Evolutionary conservation across 2,888 invertebrate genomes (phyloP), one percentile per base, ranked within the genome.

Genomic region (Maniola hyperantus): DNA sequence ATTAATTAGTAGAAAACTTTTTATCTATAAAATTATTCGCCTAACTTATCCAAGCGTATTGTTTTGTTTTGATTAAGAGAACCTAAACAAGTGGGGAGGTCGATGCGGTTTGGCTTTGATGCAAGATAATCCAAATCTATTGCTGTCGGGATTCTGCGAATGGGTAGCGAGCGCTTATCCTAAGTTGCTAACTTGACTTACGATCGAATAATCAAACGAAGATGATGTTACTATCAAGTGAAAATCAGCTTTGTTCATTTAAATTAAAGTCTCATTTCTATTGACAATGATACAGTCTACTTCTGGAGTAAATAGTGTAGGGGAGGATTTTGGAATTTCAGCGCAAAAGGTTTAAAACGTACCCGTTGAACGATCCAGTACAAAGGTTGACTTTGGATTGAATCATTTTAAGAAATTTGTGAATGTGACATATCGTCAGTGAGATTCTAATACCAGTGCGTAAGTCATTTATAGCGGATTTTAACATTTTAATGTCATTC

Each of bases 121-220:
- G 75, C 71, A 68, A 79, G 84, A 83, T 84, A 79, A 78, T 76
- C 75, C 65, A 67, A 79, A 83, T 83, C 76, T 82, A 82, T 79
- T 76, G 79, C 73, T 67, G 68, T 65, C 63, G 70, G 76, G 80
- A 83, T 81, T 74, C 71, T 71, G 75, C 78, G 74, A 74, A 71
- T 72, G 72, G 72, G 68, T 71, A 71, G 65, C 71, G 72, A 68
- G 65, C 66, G 68, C 71, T 77, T 73, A 74, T 71, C 71, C 73
- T 60, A 71, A 73, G 71, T 70, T 65, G 69, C 70, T 65, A 71
- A 72, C 72, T 72, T 73, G 74, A 73, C 74, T 77, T 77, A 74
- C 72, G 74, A 72, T 75, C 69, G 69, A 72, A 74, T 71, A 72
- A 66, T 71, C 63, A 73, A 75, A 74, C 67, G 60, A 69, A 72